Base-by-base conservation (phyloP, 2,797 vertebrate species). In the Macropus fuliginosus region DNA sequence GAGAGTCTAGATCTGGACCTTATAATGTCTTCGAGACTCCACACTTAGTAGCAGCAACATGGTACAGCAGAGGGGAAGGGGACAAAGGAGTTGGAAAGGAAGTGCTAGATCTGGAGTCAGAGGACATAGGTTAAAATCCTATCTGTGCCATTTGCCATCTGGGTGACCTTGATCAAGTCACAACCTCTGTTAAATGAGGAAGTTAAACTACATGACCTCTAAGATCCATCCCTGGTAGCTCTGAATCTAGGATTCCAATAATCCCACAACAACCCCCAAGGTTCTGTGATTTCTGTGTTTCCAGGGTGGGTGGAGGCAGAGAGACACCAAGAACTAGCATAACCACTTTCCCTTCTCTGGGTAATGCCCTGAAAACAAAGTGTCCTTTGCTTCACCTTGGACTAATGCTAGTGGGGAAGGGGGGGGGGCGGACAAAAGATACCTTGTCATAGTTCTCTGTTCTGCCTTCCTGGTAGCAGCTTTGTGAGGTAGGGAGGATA, bases 401-500 rank as follows among this genome's bases (percentile, higher is more conserved):
- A 50, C 21, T 87, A 87, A 24, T 50, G 24, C 40, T 87, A 27
- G 40, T 50, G 40, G 40, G 21, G 74, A 87, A 50, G 40, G 74
- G 40, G 24, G 62, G 16, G 52, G 5, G 52, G 52, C 14, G 14
- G 46, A 34, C 14, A n/a, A 16, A 40, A 74, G 62, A 74, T 74
- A 74, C 34, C 40, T 46, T 46, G 46, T 46, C 74, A 81, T 81
- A 46, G 46, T 46, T 50, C 21, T 46, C 40, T 50, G 21, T 46
- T 87, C 21, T 27, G 74, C 24, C 40, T 87, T 87, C 74, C 74
- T 87, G 40, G 40, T 50, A 87, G 74, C 74, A 87, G 74, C 74
- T 87, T 87, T 87, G 74, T 50, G 74, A 87, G 40, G 21, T 46
- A 50, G 40, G 74, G 10, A 94, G 97, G 98, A 97, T 97, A 97